Percentiles rank a stretch among this genome's conserved stretches.
Evolutionary conservation across 2,113 vertebrate genomes (phyloP).

Genomic region (Phylloscopus whistleri): DNA sequence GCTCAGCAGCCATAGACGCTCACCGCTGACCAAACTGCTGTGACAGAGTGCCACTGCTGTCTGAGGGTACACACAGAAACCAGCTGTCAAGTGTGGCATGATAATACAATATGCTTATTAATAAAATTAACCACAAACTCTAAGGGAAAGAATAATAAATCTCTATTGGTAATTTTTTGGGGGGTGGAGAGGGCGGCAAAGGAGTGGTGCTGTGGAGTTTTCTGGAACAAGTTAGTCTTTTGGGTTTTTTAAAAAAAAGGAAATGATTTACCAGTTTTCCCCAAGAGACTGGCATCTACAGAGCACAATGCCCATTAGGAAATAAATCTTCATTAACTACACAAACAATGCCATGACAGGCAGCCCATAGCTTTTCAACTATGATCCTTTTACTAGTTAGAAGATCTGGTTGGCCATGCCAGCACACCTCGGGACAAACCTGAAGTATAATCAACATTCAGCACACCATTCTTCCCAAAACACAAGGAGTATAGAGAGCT

Average conservation of each 20-base stretch:
- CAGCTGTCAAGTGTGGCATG: background rate
- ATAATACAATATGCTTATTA: background rate
- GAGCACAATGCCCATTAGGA: background rate
- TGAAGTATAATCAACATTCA: background rate
- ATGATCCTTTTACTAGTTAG: background rate
- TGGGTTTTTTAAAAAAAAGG: background rate
- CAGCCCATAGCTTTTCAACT: background rate
- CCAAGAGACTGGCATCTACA: background rate
- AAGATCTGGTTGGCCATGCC: background rate
- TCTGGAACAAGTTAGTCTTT: background rate
- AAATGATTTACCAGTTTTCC: background rate
- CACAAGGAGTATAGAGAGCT: background rate
- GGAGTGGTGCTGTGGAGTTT: background rate
- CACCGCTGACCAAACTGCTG: accelerated
- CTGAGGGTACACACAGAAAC: background rate
- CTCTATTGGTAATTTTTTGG: background rate
- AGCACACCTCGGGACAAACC: background rate
- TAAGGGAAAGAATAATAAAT: background rate
- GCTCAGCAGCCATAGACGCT: background rate
- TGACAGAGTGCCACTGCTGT: accelerated
- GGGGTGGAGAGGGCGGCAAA: accelerated
- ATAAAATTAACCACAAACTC: background rate
- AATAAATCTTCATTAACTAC: background rate
- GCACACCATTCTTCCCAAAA: background rate
- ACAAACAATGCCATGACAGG: background rate